Evolutionary conservation across 2,797 vertebrate species (phyloP), one percentile per base, ranked within the genome.

Genomic region (Pseudochromis fuscus): DNA sequence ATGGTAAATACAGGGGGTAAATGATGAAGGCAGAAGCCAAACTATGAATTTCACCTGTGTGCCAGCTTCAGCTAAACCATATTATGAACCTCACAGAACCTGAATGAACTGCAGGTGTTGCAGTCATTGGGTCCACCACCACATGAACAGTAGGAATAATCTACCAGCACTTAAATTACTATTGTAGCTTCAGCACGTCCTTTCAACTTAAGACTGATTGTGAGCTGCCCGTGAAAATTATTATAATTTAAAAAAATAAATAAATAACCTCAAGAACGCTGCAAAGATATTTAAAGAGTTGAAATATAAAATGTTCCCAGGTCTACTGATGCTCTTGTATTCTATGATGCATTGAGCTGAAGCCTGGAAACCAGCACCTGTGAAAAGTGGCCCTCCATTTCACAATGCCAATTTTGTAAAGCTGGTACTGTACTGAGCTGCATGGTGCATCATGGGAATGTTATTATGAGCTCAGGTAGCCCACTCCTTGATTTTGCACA

Each of bases 381-480:
- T 46, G 70, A 83, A 45, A 78, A 62, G 74, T 55, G 55, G 67
- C 69, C 76, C 58, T 81, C 48, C 45, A 68, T 88, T 87, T 85
- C 77, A 79, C 60, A 76, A 79, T 57, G 67, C 46, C 64, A 74
- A 75, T 77, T 87, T 75, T 76, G 60, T 56, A 73, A 85, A 83
- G 83, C 78, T 40, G 75, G 71, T 74, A 72, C 78, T 71, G 77
- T 72, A 77, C 49, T 7, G 15, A 53, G 70, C 74, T 78, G 77
- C 70, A 81, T 61, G 77, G 77, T 77, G 88, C 80, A 87, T 89
- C 78, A 87, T 84, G 75, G 87, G 87, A 90, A 88, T 82, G 69
- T 82, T 75, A 85, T 90, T 79, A 88, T 88, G 67, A 84, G 81
- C 77, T 84, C 83, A 84, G 84, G 85, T 84, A 82, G 74, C 87